phyloP scores from a whole-genome alignment of 2,113 vertebrate species.

The Toxotes jaculatrix region DNA sequence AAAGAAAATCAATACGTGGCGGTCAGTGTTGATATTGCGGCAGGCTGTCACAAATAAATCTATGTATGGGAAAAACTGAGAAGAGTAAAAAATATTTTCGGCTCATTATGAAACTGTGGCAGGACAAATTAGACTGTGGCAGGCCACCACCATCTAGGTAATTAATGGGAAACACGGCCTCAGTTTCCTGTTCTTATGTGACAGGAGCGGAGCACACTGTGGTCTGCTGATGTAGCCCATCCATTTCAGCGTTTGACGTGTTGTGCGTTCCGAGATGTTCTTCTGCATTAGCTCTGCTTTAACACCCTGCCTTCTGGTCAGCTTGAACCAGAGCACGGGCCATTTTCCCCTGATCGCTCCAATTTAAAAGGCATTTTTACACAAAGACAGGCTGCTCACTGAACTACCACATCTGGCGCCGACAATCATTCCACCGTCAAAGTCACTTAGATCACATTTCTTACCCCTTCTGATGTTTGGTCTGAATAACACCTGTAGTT shows the following conservation, averaged over 20 bases:
- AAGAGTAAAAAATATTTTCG: too few species aligned
- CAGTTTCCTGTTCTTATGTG: too few species aligned
- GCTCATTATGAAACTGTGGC: too few species aligned
- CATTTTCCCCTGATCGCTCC: background rate
- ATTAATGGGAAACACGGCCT: too few species aligned
- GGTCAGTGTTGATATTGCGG: too few species aligned
- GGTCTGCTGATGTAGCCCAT: background rate
- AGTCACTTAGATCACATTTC: background rate
- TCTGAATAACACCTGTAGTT: background rate
- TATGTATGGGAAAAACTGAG: too few species aligned
- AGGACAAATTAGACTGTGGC: too few species aligned
- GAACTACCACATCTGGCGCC: background rate
- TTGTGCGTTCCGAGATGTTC: background rate
- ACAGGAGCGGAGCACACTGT: background rate
- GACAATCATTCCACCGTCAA: background rate
- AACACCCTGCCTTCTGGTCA: background rate
- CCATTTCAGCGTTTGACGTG: background rate
- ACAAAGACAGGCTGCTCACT: background rate
- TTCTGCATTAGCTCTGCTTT: background rate
- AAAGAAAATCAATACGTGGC: too few species aligned
- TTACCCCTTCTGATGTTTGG: background rate
- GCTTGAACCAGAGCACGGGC: background rate
- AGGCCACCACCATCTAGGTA: too few species aligned
- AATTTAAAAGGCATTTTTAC: background rate
- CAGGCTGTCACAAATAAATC: too few species aligned